These are phyloP conservation scores for Montipora cactus DNA, from an alignment of 64 coral and sea anemone genomes.

Conservation along the genomic window DNA sequence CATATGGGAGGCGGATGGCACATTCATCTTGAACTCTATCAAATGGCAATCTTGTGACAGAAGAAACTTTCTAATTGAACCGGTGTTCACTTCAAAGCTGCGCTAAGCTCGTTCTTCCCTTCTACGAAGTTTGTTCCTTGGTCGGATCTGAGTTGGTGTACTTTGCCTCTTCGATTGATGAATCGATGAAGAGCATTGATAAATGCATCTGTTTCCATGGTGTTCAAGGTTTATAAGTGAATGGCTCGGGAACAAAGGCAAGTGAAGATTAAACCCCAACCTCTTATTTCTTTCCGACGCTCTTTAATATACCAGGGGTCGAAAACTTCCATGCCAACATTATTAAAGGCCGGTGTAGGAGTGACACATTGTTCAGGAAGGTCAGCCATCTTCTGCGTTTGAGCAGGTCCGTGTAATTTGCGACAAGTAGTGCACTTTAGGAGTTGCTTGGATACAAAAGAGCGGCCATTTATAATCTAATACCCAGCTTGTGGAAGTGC, in stretches of 20 bases:
- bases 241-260: constrained; percentile 51
- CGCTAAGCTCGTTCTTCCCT: constrained; percentile 24
- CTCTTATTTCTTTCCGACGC: constrained; percentile 28
- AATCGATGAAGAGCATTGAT: constrained; percentile 49
- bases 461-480: constrained; percentile 30
- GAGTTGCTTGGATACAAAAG: not conserved
- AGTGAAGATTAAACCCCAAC: constrained; percentile 49
- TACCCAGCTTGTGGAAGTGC: constrained; percentile 21
- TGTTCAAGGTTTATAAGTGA: constrained; percentile 46
- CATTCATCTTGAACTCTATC: constrained; percentile 56
- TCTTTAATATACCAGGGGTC: constrained; percentile 54
- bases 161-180: constrained; percentile 54
- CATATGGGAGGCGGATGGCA: constrained; percentile 55
- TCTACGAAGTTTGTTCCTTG: constrained; percentile 62
- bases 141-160: constrained; percentile 30
- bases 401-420: not conserved
- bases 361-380: constrained; percentile 40
- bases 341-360: constrained; percentile 33
- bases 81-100: constrained; percentile 40
- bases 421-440: constrained; percentile 33
- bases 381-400: constrained; percentile 57
- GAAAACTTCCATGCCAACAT: constrained; percentile 55
- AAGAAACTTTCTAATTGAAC: constrained; percentile 4
- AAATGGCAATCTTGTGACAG: not conserved
- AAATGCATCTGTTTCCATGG: constrained; percentile 45